These are phyloP conservation scores for Ichneumoninae sp. DNA, from an alignment of 2,888 invertebrate species.

Conservation along the genomic window DNA sequence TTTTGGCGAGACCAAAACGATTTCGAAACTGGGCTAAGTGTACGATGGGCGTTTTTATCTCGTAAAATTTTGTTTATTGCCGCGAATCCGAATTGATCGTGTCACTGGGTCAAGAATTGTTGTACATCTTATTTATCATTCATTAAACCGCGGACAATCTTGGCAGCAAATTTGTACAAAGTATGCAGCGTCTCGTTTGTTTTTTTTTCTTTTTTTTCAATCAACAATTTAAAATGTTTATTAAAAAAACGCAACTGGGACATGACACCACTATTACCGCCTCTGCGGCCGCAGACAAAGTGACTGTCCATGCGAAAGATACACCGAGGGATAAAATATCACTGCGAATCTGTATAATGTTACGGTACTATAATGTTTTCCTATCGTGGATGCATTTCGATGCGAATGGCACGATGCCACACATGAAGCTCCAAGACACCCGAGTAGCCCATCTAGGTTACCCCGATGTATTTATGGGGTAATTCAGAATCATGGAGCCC, in stretches of 20 bases:
- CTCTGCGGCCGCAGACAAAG: not conserved
- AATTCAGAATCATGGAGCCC: not conserved
- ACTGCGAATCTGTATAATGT: not conserved
- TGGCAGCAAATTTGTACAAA: not conserved
- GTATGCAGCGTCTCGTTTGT: not conserved
- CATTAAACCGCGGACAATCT: not conserved
- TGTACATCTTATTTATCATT: not conserved
- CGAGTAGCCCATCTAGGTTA: not conserved
- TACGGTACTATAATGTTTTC: not conserved
- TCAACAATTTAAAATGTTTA: not conserved
- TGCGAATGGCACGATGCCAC: slow-evolving; percentile 37
- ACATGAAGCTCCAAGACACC: not conserved
- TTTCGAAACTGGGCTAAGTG: slow-evolving; percentile 45
- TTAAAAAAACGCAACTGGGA: slow-evolving; percentile 1
- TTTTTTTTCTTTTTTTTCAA: not conserved
- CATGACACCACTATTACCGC: not conserved
- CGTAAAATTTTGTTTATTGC: slow-evolving; percentile 31
- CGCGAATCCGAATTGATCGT: not conserved
- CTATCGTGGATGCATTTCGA: slow-evolving; percentile 26
- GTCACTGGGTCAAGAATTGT: not conserved
- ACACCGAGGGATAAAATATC: not conserved
- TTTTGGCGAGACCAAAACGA: slow-evolving; percentile 58
- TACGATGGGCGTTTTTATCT: slow-evolving; percentile 15
- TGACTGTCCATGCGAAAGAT: slow-evolving; percentile 3
- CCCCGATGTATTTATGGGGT: not conserved